Conservation (phyloP, 2,888 invertebrate species). For the Habroteleia sp. region DNA sequence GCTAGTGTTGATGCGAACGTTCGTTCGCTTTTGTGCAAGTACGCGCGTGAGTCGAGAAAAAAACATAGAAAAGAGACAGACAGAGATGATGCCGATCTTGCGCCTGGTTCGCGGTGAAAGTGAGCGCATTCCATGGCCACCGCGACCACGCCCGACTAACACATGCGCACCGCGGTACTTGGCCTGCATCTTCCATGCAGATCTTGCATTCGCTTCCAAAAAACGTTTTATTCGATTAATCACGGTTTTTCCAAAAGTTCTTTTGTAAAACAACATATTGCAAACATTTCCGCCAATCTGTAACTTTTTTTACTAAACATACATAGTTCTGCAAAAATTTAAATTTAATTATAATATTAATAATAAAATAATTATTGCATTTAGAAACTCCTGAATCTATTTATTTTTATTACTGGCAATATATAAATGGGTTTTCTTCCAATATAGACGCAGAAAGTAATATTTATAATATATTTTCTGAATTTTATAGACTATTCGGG, state of each 20-base stretch:
- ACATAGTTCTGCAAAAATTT: too few relatives aligned
- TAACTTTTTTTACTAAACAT: too few relatives aligned
- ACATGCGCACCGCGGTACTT: constrained; percentile 66
- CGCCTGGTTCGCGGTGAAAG: constrained; percentile 78
- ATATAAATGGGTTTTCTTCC: too few relatives aligned
- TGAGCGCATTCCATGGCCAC: constrained; percentile 81
- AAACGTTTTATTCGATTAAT: constrained; percentile 31
- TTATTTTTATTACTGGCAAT: too few relatives aligned
- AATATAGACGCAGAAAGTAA: too few relatives aligned
- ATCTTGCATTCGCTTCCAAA: constrained; percentile 34
- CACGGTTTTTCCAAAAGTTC: constrained; percentile 17
- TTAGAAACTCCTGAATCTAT: too few relatives aligned
- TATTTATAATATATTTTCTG: too few relatives aligned
- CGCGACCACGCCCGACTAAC: constrained; percentile 80
- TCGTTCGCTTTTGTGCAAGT: constrained; percentile 49
- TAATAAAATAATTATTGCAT: too few relatives aligned
- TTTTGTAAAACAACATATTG: too few relatives aligned
- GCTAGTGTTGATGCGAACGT: constrained; percentile 45
- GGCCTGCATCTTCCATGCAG: constrained; percentile 64
- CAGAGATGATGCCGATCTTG: constrained; percentile 60
- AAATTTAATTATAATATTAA: too few relatives aligned
- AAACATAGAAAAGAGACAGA: constrained; percentile 46
- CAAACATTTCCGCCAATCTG: too few relatives aligned
- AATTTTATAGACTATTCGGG: too few relatives aligned
- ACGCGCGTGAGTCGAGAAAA: constrained; percentile 43